These are phyloP conservation scores for Neuroterus valhalla DNA, from an alignment of 1,140 invertebrate genomes.

Conservation along the genomic window DNA sequence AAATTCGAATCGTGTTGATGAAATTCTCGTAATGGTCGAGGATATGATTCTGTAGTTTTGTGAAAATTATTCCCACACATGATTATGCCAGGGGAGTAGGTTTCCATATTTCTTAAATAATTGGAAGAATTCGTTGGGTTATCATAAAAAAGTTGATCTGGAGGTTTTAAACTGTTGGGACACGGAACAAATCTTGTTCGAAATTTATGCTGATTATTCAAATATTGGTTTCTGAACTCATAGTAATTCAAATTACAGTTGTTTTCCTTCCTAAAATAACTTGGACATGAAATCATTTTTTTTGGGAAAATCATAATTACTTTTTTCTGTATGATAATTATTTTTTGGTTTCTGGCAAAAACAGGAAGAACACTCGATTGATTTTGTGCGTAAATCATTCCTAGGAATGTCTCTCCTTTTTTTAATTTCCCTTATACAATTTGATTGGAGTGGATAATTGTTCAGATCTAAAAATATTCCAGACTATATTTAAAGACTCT, in stretches of 20 bases:
- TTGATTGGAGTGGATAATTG: neutral
- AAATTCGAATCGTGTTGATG: neutral
- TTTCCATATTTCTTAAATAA: neutral
- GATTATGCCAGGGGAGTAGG: neutral
- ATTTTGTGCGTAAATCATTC: neutral
- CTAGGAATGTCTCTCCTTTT: neutral
- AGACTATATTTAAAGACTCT: neutral
- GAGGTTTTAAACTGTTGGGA: neutral
- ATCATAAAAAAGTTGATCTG: neutral
- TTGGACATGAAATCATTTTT: neutral
- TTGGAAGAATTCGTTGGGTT: neutral
- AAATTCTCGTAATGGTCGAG: neutral
- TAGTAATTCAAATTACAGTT: conserved; percentile 7
- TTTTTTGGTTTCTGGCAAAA: neutral
- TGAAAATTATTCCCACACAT: neutral
- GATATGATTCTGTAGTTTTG: neutral
- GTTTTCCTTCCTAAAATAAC: conserved; percentile 11
- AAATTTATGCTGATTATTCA: neutral
- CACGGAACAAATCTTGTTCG: neutral
- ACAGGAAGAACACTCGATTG: neutral
- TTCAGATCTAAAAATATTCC: neutral
- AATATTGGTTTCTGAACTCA: neutral
- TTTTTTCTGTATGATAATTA: neutral
- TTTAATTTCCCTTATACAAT: conserved; percentile 1
- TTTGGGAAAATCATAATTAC: neutral